Conservation (phyloP, 2,113 vertebrate species). For the Lutjanus erythropterus region DNA sequence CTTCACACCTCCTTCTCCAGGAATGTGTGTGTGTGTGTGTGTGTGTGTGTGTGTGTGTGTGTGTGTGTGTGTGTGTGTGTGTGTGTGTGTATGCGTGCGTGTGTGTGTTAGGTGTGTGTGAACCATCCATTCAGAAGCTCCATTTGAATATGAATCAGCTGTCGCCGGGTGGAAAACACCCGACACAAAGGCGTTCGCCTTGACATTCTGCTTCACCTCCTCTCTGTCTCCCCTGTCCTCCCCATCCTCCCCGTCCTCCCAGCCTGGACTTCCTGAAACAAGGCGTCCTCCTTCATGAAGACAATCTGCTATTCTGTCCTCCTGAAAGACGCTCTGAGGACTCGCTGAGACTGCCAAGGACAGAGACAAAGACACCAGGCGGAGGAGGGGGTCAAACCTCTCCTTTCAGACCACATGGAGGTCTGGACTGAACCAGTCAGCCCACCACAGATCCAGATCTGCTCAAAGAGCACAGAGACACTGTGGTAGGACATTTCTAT, state of each 20-base stretch:
- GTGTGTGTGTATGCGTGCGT: background rate
- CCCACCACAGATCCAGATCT: conserved; percentile 19
- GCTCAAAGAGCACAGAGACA: conserved; percentile 3
- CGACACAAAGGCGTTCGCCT: conserved; percentile 25
- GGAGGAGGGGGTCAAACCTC: background rate
- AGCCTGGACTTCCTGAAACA: conserved; percentile 46
- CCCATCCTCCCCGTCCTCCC: background rate
- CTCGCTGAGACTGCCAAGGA: conserved; percentile 32
- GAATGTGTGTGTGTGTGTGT: too few species aligned
- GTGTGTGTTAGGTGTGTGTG: conserved; percentile 34
- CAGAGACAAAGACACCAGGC: conserved; percentile 43
- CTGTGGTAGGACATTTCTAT: too few species aligned
- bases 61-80: too few species aligned
- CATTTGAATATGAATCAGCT: conserved; percentile 57
- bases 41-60: too few species aligned
- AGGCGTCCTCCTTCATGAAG: conserved; percentile 36
- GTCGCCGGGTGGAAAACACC: conserved; percentile 35
- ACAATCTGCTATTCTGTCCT: conserved; percentile 45
- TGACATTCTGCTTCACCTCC: conserved; percentile 21
- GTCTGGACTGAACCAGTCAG: conserved; percentile 25
- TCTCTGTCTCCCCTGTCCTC: too few species aligned
- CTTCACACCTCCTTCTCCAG: background rate
- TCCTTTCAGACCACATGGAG: conserved; percentile 35
- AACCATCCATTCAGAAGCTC: conserved; percentile 25
- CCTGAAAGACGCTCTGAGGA: conserved; percentile 45